Evolutionary conservation across 92 coral and sea anemone genomes (phyloP).

Genomic region (Parazoanthus swiftii): DNA sequence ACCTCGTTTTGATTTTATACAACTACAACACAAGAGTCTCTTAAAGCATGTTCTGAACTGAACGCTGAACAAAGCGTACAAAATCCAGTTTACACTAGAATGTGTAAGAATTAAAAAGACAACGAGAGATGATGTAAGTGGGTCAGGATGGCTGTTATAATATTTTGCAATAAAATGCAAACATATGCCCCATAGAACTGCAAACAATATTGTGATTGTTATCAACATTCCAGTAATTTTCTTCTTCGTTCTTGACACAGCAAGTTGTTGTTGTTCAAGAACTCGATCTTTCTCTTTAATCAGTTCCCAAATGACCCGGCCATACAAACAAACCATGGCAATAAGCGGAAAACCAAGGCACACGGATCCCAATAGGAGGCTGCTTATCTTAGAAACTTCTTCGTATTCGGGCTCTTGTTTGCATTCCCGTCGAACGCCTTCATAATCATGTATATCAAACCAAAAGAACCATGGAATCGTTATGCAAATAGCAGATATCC

Average conservation of each 20-base stretch:
- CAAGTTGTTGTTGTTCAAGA: background rate
- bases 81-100: constrained; percentile 15
- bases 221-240: background rate
- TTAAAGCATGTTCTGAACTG: constrained; percentile 24
- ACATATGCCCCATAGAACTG: background rate
- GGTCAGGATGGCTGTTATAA: no score
- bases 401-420: background rate
- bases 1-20: background rate
- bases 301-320: background rate
- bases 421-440: background rate
- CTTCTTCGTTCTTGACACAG: background rate
- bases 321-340: background rate
- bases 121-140: background rate
- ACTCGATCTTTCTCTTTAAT: background rate
- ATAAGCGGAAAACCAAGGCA: background rate
- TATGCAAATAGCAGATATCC: background rate
- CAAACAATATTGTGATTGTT: background rate
- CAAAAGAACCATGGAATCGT: background rate
- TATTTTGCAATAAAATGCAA: background rate
- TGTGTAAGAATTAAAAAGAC: background rate
- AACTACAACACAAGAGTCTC: background rate
- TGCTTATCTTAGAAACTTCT: background rate
- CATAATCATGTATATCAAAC: background rate
- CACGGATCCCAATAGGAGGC: background rate
- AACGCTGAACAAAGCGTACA: constrained; percentile 11